Evolutionary conservation across 35 echinoderm and acorn worm species (phyloP), one percentile per base, ranked within the genome.

Genomic region (Amphiura filiformis): DNA sequence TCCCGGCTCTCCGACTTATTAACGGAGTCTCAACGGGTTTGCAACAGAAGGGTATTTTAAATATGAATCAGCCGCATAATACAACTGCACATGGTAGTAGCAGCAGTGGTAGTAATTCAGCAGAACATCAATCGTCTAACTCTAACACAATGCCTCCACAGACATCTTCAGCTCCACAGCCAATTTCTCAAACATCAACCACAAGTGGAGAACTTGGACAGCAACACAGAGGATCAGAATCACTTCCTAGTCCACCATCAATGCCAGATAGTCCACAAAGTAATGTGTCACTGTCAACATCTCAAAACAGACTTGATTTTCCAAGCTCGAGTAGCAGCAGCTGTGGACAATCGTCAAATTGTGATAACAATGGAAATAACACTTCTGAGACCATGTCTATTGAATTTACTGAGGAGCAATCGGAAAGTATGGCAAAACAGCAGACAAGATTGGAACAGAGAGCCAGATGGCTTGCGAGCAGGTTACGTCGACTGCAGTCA

Each of bases 401-500:
- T 70, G 61, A 70, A 70, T 70, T 70, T 70, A 70, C 61, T 15
- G 61, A 70, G 28, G 61, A 70, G 28, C 61, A 70, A n/a, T 70
- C 61, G 4, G 61, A 70, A 70, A 70, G 61, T 70, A 70, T 70
- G 61, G 61, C 61, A 11, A 70, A 91, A 26, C 41, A 91, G 57
- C 84, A 84, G 65, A 86, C 89, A 1, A 85, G 91, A 79, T 85
- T 93, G 84, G 86, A 87, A 93, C 91, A 93, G 32, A 57, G 86
- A 20, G 86, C 91, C 17, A 88, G 57, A 26, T 76, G 77, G 39
- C 64, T 93, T 37, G 84, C 82, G 31, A 80, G 88, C 34, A 86
- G 82, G 37, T 83, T 93, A 35, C 65, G 91, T 39, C 56, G 86
- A 36, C 56, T 93, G 76, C 91, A 97, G 82, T 57, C 92, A 26